phyloP scores from a whole-genome alignment of 2,113 vertebrate genomes.

The Gobiocypris rarus region DNA sequence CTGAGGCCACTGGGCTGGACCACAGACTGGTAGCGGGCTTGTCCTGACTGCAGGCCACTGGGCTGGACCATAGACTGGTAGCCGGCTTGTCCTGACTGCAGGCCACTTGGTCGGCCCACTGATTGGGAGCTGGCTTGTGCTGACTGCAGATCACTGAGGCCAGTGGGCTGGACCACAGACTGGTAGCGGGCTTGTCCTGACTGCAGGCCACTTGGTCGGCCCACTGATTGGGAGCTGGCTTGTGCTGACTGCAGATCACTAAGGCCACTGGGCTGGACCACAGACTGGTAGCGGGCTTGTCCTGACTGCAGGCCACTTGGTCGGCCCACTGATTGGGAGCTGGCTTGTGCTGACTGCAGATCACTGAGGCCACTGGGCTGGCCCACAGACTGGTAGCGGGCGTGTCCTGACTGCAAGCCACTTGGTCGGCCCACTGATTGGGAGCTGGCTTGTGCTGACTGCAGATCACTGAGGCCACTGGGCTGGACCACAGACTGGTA shows the following conservation, averaged over 20 bases:
- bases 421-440: too few relatives aligned
- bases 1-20: background rate
- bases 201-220: background rate
- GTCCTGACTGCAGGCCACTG: background rate
- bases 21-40: background rate
- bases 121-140: background rate
- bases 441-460: rapidly evolving
- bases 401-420: too few relatives aligned
- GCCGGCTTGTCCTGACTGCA: background rate
- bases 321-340: too few relatives aligned
- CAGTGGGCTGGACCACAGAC: background rate
- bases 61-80: background rate
- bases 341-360: rapidly evolving
- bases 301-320: too few relatives aligned
- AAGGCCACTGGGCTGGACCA: too few relatives aligned
- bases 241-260: too few relatives aligned
- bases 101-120: background rate
- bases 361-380: too few relatives aligned
- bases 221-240: rapidly evolving
- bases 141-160: background rate
- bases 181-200: background rate
- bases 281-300: too few relatives aligned
- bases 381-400: too few relatives aligned
- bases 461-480: rapidly evolving
- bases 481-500: too few relatives aligned